phyloP scores from a whole-genome alignment of 2,888 invertebrate species.

The Dioctria linearis region DNA sequence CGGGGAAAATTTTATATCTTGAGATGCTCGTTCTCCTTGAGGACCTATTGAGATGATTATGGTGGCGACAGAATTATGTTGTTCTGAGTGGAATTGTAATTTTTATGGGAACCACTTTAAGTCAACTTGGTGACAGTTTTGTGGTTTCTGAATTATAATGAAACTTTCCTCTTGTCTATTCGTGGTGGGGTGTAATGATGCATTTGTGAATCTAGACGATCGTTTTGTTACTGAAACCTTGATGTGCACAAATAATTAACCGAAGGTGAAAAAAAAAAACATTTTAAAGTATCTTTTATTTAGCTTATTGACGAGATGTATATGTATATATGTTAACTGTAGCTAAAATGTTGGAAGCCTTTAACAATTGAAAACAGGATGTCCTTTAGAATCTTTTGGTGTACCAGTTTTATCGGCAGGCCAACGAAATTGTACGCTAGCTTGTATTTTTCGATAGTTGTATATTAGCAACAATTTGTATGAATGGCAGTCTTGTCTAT shows the following conservation, averaged over 20 bases:
- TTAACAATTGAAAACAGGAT: too few species aligned
- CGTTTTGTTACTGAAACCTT: neutral
- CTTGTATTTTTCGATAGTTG: too few species aligned
- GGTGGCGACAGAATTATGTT: conserved; percentile 55
- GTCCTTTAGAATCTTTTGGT: too few species aligned
- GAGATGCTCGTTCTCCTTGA: conserved; percentile 51
- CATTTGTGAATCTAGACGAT: neutral
- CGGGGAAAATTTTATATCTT: conserved; percentile 37
- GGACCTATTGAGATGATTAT: conserved; percentile 56
- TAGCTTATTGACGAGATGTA: too few species aligned
- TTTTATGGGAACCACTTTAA: conserved; percentile 53
- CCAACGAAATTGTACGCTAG: too few species aligned
- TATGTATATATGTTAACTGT: too few species aligned
- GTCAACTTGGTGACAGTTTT: conserved; percentile 53
- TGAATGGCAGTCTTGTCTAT: too few species aligned
- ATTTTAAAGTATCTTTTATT: too few species aligned
- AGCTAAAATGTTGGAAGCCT: too few species aligned
- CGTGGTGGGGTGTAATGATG: neutral
- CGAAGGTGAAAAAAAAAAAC: too few species aligned
- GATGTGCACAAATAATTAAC: neutral
- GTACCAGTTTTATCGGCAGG: too few species aligned
- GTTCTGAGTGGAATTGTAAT: conserved; percentile 56
- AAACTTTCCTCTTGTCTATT: neutral
- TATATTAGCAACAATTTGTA: too few species aligned
- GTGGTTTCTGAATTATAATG: conserved; percentile 41